Base-by-base conservation (phyloP, 2,797 vertebrate genomes). In the Sus cebifrons region DNA sequence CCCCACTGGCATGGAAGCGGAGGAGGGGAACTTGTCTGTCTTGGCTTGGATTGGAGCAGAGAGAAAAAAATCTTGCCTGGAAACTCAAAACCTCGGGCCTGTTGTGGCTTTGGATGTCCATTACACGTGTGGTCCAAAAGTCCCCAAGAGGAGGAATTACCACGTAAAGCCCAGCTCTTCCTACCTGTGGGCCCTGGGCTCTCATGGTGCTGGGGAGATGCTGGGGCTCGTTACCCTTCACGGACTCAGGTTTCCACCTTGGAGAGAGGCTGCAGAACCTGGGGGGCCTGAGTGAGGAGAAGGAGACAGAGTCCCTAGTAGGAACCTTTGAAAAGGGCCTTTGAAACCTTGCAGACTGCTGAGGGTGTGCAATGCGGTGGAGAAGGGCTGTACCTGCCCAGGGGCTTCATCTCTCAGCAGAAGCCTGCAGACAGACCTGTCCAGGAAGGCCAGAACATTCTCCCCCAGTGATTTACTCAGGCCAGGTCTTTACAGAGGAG, bases 401-500 rank as follows among this genome's bases (percentile, higher is more conserved):
- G 12, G 16, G 78, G 25, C 70, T 93, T 73, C 6, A 11, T 9
- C 7, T 29, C 87, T 91, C 27, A 21, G 52, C 25, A 64, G 77
- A 68, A 78, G 79, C 40, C 91, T 60, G 8, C 67, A 60, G 20
- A 56, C 16, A 17, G 70, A 21, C 81, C n/a, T 0, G 0, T 93
- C 89, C 49, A 18, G 18, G 68, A 75, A 95, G 58, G 20, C 49
- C 82, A 84, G 68, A 74, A 44, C 58, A 17, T 58, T 54, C 82
- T 92, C 36, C 54, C 21, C 32, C 23, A 0, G 36, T 6, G 1
- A 36, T 49, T 29, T 62, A 78, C 64, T 83, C 44, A 78, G 36
- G 29, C 15, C 21, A 29, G 32, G 88, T 49, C 32, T 36, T 93
- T 54, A 54, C 27, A 49, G 13, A 32, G 0, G 0, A 82, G n/a